Evolutionary conservation across 2,113 vertebrate species (phyloP), one percentile per base, ranked within the genome.

Genomic region (Odobenus rosmarus): DNA sequence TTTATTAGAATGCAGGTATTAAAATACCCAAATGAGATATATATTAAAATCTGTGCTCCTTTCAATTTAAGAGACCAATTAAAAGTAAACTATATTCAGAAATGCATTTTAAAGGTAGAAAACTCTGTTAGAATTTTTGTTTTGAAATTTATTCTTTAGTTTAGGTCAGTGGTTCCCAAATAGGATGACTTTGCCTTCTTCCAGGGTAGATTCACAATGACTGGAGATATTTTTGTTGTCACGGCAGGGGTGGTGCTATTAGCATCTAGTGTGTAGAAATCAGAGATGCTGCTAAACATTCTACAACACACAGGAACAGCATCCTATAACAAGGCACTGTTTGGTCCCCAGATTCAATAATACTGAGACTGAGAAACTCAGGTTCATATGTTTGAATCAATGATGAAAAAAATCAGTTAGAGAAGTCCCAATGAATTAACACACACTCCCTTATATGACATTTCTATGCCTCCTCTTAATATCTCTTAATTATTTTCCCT

Each of bases 1-100:
- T 85, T 93, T 71, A 86, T 80, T 89, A 39, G 62, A 64, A 91
- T 87, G 24, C n/a, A 82, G 74, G 18, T 64, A 74, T 67, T 90
- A 61, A 42, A 96, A 55, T 55, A 80, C 18, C 24, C 31, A 88
- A 64, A 46, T 87, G 36, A 74, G 84, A 80, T 92, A 18, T 13
- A 11, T 28, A 39, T 53, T 84, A 53, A 74, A 90, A 1, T 76
- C 4, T 16, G 26, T 39, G 67, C 13, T 81, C 7, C 57, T 69
- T 83, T 80, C n/a, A 6, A 1, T 51, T 74, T 85, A 62, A 92
- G 49, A 96, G 7, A 89, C 12, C 16, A 42, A 92, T 85, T 76
- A 69, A 81, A 96, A 79, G 12, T 28, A 79, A 92, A 81, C 13
- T 7, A 67, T 67, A 53, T 53, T 93, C 77, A 94, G 21, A 39